A percentile compares a stretch with the other conserved stretches of the same genome.
Conservation (phyloP, 2,113 vertebrate genomes). For the Phylloscopus trochilus region DNA sequence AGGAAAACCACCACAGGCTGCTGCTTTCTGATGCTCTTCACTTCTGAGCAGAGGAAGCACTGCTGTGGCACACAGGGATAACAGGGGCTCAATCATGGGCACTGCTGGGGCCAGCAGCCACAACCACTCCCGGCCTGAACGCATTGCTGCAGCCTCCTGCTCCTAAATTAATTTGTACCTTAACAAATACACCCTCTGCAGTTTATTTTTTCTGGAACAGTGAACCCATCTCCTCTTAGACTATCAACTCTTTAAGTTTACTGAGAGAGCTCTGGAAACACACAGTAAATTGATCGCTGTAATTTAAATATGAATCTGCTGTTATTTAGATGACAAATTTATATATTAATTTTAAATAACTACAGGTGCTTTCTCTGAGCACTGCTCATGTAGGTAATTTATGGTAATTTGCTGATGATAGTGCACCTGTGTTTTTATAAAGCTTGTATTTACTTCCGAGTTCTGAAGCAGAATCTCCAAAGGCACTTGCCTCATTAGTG, state of each 20-base stretch:
- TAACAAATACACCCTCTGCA: not conserved
- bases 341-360: slow-evolving; percentile 35
- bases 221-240: not conserved
- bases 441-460: slow-evolving; percentile 61
- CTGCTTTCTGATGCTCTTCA: not conserved
- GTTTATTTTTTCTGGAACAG: not conserved
- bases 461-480: slow-evolving; percentile 62
- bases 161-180: not conserved
- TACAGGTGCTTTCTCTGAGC: slow-evolving; percentile 44
- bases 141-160: not conserved
- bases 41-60: not conserved
- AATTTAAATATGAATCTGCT: not conserved
- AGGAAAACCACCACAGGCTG: slow-evolving; percentile 51
- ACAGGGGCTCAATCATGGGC: rapidly evolving
- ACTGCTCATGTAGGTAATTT: slow-evolving; percentile 19
- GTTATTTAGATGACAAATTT: slow-evolving; percentile 6
- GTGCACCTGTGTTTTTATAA: slow-evolving; percentile 59
- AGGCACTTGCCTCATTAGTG: slow-evolving; percentile 58
- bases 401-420: slow-evolving; percentile 47
- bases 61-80: rapidly evolving
- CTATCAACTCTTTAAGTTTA: not conserved
- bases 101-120: not conserved
- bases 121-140: not conserved
- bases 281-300: not conserved
- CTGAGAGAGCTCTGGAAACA: not conserved